phyloP scores from a whole-genome alignment of 1,140 invertebrate species.

The honey bee (Apis mellifera) region Amel_HAv3.1 CM009943.2:4640001-4640500 shows the following conservation, averaged over 20 bases:
- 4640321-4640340: not conserved
- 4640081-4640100: slow-evolving; percentile 34
- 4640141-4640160: slow-evolving; percentile 28
- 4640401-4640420: too few relatives aligned
- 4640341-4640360: not conserved
- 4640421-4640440: too few relatives aligned
- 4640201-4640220: slow-evolving; percentile 15
- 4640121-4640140: not conserved
- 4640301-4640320: not conserved
- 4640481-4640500: too few relatives aligned
- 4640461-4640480: too few relatives aligned
- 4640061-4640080: slow-evolving; percentile 3
- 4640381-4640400: not conserved
- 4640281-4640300: not conserved
- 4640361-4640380: not conserved
- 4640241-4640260: slow-evolving; percentile 4
- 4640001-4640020: slow-evolving; percentile 47
- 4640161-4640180: slow-evolving; percentile 2
- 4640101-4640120: not conserved
- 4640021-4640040: slow-evolving; percentile 50
- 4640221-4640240: slow-evolving; percentile 23
- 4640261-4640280: slow-evolving; percentile 31
- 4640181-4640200: not conserved
- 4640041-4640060: slow-evolving; percentile 15
- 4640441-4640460: too few relatives aligned